Evolutionary conservation across 2,797 vertebrate species (phyloP), one percentile per base, ranked within the genome.

Genomic region (Eospalax fontanierii): DNA sequence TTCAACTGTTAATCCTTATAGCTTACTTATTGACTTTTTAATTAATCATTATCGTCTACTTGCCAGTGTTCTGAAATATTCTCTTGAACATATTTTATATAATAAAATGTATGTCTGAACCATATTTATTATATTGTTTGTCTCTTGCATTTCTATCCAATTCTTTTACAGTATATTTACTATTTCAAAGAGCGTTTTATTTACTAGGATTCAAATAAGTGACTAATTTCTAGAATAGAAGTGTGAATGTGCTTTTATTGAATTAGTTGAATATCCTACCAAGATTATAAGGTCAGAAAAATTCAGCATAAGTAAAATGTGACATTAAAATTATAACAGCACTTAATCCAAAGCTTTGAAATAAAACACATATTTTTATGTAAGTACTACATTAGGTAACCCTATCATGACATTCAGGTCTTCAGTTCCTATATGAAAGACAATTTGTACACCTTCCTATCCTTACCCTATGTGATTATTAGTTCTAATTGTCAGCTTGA

Each of bases 21-120:
- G 33, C 79, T 70, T 78, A 6, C 4, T 46, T 66, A 84, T 75
- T 28, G 74, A 57, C 4, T 85, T 12, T 87, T 71, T 78, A 15
- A 9, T 86, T 68, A 90, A 38, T 22, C 16, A 61, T 33, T 71
- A 33, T 89, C 14, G 8, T 75, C 74, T 82, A 28, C 21, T 57
- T 87, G 30, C 4, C 1, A 65, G 24, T 63, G 65, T 74, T 83
- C 93, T 74, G 24, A 94, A 95, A 94, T 87, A 87, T 57, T 46
- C 28, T 57, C 11, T 5, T 61, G 4, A 10, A 78, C 21, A 26
- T 78, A 54, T 35, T 70, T 66, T 16, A 40, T 80, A 1, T 79
- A 87, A 78, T 71, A 33, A 90, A 43, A 2, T 8, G 6, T 54
- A 54, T 43, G 18, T 38, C 2, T 66, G 22, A 89, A 76, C 6